A percentile compares a stretch with the other conserved stretches of the same genome.
phyloP scores from a whole-genome alignment of 1,140 invertebrate genomes.

The Diachasma alloeum region DNA sequence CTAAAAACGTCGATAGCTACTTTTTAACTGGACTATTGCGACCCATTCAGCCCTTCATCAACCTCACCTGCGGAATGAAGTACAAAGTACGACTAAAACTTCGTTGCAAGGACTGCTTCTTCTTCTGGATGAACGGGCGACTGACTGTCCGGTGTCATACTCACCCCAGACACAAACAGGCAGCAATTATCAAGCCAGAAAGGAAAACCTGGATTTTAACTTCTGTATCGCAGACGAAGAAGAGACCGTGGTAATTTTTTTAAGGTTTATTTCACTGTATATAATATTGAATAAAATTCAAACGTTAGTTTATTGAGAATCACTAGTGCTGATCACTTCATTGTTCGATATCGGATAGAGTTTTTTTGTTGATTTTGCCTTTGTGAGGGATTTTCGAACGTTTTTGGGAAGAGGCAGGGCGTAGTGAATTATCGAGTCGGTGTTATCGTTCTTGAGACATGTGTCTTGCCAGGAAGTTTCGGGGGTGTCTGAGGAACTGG shows the following conservation, averaged over 20 bases:
- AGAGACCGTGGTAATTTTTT: constrained; percentile 22
- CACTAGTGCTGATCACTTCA: background rate
- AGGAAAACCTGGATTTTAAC: constrained; percentile 77
- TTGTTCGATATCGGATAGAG: background rate
- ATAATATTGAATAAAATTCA: constrained; percentile 8
- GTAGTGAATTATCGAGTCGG: constrained; percentile 41
- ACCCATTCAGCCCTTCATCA: constrained; percentile 4
- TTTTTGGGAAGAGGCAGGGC: constrained; percentile 50
- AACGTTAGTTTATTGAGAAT: background rate
- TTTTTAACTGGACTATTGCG: constrained; percentile 14
- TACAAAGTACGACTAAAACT: constrained; percentile 67
- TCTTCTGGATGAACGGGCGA: constrained; percentile 73
- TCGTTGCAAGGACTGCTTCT: constrained; percentile 82
- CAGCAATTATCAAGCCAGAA: constrained; percentile 69
- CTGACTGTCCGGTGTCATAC: constrained; percentile 78
- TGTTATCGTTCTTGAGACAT: constrained; percentile 49
- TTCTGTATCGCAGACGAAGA: constrained; percentile 37
- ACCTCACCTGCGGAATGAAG: constrained; percentile 66
- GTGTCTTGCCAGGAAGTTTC: constrained; percentile 9
- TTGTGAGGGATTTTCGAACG: background rate
- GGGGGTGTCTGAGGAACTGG: background rate
- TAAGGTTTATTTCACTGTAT: constrained; percentile 14
- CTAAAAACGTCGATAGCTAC: background rate
- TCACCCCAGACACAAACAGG: constrained; percentile 82
- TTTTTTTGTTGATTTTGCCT: background rate